These are phyloP conservation scores for Neogale vison DNA, from an alignment of 2,113 vertebrate genomes.

Conservation along the genomic window DNA sequence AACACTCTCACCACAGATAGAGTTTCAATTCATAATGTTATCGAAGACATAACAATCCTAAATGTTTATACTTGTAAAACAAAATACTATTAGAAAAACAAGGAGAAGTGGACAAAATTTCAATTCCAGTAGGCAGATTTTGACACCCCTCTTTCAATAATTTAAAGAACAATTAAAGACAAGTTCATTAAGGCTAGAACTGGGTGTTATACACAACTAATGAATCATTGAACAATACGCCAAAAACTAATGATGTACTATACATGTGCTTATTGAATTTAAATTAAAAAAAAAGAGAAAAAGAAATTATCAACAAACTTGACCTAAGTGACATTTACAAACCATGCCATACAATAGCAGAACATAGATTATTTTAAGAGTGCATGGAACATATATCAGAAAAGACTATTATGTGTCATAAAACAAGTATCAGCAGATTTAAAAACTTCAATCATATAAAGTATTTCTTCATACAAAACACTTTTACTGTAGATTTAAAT, in stretches of 20 bases:
- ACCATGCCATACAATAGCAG: background rate
- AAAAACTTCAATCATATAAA: background rate
- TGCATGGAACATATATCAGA: background rate
- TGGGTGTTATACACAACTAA: too few relatives aligned
- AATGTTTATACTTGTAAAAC: background rate
- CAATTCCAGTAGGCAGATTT: background rate
- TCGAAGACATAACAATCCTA: background rate
- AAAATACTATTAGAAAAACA: background rate
- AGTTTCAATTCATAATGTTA: background rate
- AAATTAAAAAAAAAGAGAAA: too few relatives aligned
- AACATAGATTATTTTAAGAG: background rate
- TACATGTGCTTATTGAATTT: too few relatives aligned
- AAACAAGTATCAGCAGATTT: background rate
- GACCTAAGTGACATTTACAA: background rate
- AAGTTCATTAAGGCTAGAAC: background rate
- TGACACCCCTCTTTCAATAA: background rate
- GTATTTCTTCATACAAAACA: background rate
- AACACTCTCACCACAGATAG: background rate
- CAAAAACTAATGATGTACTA: too few relatives aligned
- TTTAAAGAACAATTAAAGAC: background rate
- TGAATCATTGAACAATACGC: too few relatives aligned
- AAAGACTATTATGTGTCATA: background rate
- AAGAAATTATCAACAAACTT: background rate
- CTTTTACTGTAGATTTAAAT: background rate
- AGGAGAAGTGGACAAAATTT: background rate